phyloP scores from a whole-genome alignment of 2,113 vertebrate species.

The Dendropsophus ebraccatus region DNA sequence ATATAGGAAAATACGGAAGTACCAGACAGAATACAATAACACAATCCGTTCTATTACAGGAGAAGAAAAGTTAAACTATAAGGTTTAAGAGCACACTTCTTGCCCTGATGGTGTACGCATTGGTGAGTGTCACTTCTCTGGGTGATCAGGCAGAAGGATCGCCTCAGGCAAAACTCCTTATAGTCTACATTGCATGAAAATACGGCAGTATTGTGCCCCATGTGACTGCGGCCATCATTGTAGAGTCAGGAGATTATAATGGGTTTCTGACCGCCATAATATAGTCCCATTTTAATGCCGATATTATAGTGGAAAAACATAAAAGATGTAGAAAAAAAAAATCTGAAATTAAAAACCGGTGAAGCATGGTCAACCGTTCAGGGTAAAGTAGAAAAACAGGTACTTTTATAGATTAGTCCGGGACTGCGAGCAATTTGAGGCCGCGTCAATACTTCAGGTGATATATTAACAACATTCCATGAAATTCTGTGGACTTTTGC shows the following conservation, averaged over 20 bases:
- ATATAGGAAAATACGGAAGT: no score
- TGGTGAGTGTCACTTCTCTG: no score
- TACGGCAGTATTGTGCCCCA: no score
- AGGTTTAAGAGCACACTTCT: no score
- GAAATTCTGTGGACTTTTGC: background rate
- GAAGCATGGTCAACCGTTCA: background rate
- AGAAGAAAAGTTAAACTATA: no score
- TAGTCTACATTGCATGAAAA: no score
- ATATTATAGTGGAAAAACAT: background rate
- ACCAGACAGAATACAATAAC: no score
- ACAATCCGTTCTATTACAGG: no score
- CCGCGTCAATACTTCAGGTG: constrained; percentile 14
- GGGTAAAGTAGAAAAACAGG: constrained; percentile 4
- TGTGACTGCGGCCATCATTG: no score
- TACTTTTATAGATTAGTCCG: background rate
- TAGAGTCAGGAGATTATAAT: background rate
- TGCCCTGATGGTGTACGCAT: background rate
- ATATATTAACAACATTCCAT: constrained; percentile 18
- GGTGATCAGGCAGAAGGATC: no score
- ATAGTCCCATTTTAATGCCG: background rate
- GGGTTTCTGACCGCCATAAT: background rate
- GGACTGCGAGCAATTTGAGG: background rate
- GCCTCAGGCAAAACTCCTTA: no score
- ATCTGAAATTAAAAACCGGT: background rate
- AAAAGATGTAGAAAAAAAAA: background rate